Base-by-base conservation (phyloP, 2,888 invertebrate genomes). In the Galerucella calmariensis region DNA sequence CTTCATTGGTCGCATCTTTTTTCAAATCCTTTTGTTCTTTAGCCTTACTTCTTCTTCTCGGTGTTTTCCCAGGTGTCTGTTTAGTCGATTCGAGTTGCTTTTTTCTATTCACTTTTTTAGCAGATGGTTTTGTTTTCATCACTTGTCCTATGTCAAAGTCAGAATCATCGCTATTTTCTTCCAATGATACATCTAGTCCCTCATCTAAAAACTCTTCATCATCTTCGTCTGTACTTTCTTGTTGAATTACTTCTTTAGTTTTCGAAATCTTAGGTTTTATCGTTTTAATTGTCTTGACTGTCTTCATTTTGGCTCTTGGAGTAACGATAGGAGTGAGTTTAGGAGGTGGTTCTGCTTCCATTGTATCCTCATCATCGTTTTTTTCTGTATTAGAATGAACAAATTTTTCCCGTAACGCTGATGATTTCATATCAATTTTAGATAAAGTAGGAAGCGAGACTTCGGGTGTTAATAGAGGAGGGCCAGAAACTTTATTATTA, bases 131-230 rank as follows among this genome's bases (percentile, higher is more conserved):
- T 10, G 74, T 74, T 74, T 79, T 81, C 2, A 77, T 72, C 59
- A 79, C 81, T 61, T 86, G 82, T 67, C 85, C 84, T 56, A 85
- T 72, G 77, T 87, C 87, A 78, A 85, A 87, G 81, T 91, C 89
- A 79, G 91, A 91, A 81, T 91, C 91, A 84, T 91, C 85, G 69
- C 85, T 85, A 79, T 87, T 86, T 78, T 87, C 86, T 27, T 86
- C 85, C 73, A 82, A 80, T 69, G 83, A 85, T 69, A 82, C 77
- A 72, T 83, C 84, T 61, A 85, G 90, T 75, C 90, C 90, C 53
- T 90, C 90, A 62, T 75, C 75, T 46, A 66, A 35, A 90, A 69
- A 90, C 83, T 90, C 89, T 81, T 91, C 80, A 61, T 81, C 79
- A 24, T 81, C 79, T 44, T 78, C 76, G 16, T 77, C 79, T 65